phyloP scores from a whole-genome alignment of 2,888 invertebrate genomes.

The Drosophila crucigera region DNA sequence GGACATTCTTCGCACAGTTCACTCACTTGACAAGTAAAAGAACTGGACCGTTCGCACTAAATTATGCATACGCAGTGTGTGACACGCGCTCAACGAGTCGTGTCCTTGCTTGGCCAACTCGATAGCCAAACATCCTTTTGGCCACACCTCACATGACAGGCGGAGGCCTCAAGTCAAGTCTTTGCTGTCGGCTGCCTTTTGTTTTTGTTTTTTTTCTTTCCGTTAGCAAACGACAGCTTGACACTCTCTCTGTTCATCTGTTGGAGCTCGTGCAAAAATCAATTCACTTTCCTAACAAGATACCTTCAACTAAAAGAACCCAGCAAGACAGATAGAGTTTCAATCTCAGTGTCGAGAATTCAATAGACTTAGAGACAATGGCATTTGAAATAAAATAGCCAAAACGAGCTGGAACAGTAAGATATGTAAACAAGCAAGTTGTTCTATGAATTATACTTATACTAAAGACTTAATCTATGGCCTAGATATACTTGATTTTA shows the following conservation, averaged over 20 bases:
- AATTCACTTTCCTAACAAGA: slow-evolving; percentile 17
- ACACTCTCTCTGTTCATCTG: slow-evolving; percentile 20
- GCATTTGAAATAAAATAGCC: not conserved
- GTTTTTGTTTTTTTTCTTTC: not conserved
- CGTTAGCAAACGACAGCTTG: slow-evolving; percentile 27
- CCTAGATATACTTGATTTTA: not conserved
- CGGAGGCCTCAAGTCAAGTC: slow-evolving; percentile 21
- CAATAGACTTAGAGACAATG: not conserved
- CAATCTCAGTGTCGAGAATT: not conserved
- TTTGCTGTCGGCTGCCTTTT: slow-evolving; percentile 1
- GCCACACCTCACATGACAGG: slow-evolving; percentile 35
- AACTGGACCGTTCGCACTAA: slow-evolving; percentile 15
- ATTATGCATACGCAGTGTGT: slow-evolving; percentile 57
- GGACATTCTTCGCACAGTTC: not conserved
- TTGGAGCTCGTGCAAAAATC: slow-evolving; percentile 19
- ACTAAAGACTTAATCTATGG: not conserved
- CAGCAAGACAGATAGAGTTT: not conserved
- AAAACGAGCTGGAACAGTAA: not conserved
- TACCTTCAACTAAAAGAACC: not conserved
- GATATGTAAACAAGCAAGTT: not conserved
- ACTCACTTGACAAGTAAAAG: not conserved
- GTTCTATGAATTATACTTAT: not conserved
- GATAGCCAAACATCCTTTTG: slow-evolving; percentile 17
- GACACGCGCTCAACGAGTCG: slow-evolving; percentile 20
- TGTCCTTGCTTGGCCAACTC: slow-evolving; percentile 18